A percentile compares a stretch with the other conserved stretches of the same genome.
Evolutionary conservation across 2,797 vertebrate genomes (phyloP).

Genomic region (Leptodactylus fallax): DNA sequence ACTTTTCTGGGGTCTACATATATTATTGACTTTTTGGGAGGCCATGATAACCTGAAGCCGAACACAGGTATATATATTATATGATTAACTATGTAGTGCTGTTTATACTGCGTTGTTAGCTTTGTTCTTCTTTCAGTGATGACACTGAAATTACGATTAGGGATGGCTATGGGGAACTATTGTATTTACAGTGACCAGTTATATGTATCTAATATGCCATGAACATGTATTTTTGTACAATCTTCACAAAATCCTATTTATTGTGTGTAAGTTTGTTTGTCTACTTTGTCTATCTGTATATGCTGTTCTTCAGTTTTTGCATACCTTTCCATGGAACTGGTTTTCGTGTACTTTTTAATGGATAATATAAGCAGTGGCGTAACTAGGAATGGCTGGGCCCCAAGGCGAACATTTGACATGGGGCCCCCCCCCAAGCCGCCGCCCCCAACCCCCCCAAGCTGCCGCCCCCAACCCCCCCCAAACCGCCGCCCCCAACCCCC

Average conservation of each 20-base stretch:
- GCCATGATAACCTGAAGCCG: conserved; percentile 32
- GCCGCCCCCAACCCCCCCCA: too few relatives aligned
- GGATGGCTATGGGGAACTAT: not conserved
- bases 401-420: too few relatives aligned
- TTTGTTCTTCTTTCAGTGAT: not conserved
- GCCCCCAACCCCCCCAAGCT: too few relatives aligned
- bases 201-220: not conserved
- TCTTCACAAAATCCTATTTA: not conserved
- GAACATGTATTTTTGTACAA: too few relatives aligned
- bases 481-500: too few relatives aligned
- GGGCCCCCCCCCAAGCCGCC: too few relatives aligned
- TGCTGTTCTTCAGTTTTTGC: not conserved
- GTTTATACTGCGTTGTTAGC: not conserved
- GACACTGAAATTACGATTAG: not conserved
- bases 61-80: conserved; percentile 28
- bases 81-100: not conserved
- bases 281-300: not conserved
- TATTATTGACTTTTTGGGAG: not conserved
- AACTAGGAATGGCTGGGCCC: too few relatives aligned
- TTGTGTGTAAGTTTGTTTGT: not conserved
- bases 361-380: too few relatives aligned
- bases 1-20: not conserved
- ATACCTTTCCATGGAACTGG: not conserved
- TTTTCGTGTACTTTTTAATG: not conserved
- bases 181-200: too few relatives aligned